Base-by-base conservation (phyloP, 2,113 vertebrate genomes). In the Castor canadensis region DNA sequence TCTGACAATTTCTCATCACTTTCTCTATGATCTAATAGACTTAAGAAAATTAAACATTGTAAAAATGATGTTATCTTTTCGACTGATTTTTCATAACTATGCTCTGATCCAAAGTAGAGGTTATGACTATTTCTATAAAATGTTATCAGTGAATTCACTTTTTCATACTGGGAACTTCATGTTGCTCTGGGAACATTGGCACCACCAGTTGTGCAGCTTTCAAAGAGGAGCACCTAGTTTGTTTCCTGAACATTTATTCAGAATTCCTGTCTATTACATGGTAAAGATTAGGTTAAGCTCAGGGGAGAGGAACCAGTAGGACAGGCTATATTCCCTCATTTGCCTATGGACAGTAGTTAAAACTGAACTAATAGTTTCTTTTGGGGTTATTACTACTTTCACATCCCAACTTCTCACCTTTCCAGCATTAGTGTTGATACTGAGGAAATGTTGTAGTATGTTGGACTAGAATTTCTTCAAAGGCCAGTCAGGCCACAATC, bases 381-480 rank as follows among this genome's bases (percentile, higher is more conserved):
- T 89, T 49, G 40, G 45, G 5, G 16, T 3, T 72, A 19, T 22
- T 58, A 66, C 87, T 58, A 54, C 64, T 72, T 93, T 87, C 49
- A 58, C 26, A 79, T 92, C 73, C 30, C 47, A 72, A 22, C 62
- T 58, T 87, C 52, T 93, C 28, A 40, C 47, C 58, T 85, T 60
- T 81, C 30, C 40, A n/a, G 24, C 45, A 58, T 84, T 32, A 22
- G 15, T 35, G 40, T 52, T 90, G 71, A 94, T 47, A 58, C 54
- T 28, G 40, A 84, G 12, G 66, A 58, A 84, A 43, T 60, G 11
- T 56, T 93, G 58, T 71, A n/a, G 47, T 0, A 71, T 35, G 38
- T 19, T 82, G 88, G 40, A 82, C 38, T 76, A 20, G 22, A 71
- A 38, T 90, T 71, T 81, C 92, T 94, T 98, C 93, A 96, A 97